Evolutionary conservation across 2,113 vertebrate species (phyloP).

Genomic region (Rafetus swinhoei): DNA sequence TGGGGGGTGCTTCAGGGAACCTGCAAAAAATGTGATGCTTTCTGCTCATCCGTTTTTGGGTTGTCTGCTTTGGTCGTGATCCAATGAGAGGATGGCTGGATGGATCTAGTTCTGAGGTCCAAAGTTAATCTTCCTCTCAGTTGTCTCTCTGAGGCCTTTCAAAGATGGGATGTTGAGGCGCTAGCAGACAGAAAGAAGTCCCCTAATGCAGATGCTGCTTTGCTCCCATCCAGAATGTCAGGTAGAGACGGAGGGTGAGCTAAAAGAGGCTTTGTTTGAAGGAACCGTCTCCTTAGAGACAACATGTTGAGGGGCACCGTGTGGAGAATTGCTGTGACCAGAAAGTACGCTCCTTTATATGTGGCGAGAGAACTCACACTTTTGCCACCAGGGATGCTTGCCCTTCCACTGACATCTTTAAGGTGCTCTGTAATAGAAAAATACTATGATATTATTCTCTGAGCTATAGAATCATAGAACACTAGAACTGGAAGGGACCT

Average conservation of each 20-base stretch:
- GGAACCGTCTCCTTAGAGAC: slow-evolving; percentile 29
- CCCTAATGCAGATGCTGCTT: neutral
- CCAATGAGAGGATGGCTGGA: neutral
- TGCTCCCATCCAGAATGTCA: neutral
- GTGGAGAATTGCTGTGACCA: slow-evolving; percentile 5
- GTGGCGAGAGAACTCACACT: slow-evolving; percentile 20
- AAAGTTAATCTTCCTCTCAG: neutral
- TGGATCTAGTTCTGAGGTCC: neutral
- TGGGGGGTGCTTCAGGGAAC: neutral
- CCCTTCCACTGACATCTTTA: neutral
- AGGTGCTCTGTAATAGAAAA: neutral
- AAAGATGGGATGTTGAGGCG: neutral
- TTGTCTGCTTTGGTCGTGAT: neutral
- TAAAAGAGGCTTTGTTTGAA: slow-evolving; percentile 20
- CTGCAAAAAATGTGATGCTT: neutral
- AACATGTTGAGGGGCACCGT: neutral
- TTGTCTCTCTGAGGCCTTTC: slow-evolving; percentile 42
- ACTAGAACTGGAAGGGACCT: too few relatives aligned
- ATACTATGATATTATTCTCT: neutral
- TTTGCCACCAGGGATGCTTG: neutral
- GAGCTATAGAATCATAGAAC: neutral
- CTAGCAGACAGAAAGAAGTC: slow-evolving; percentile 31
- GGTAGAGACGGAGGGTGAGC: neutral
- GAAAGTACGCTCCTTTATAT: slow-evolving; percentile 37
- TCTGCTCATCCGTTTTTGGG: neutral